These are phyloP conservation scores for Rhynchophorus ferrugineus DNA, from an alignment of 1,140 invertebrate species.

Conservation along the genomic window DNA sequence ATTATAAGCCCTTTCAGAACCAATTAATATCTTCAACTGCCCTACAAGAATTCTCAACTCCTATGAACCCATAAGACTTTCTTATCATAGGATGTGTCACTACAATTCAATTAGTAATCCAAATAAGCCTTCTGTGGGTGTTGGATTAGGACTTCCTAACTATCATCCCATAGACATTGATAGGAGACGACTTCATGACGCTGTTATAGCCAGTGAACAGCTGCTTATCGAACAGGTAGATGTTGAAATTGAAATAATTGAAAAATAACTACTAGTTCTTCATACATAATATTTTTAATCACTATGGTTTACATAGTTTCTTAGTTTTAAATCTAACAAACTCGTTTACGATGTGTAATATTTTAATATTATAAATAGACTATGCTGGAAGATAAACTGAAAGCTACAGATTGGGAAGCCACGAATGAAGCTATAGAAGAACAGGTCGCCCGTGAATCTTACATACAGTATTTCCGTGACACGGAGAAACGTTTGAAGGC, in stretches of 20 bases:
- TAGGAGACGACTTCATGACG: slow-evolving; percentile 68
- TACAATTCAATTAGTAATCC: slow-evolving; percentile 91
- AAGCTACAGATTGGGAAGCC: slow-evolving; percentile 88
- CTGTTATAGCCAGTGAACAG: slow-evolving; percentile 74
- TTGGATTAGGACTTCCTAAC: slow-evolving; percentile 79
- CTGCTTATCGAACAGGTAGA: slow-evolving; percentile 77
- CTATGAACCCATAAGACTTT: slow-evolving; percentile 78
- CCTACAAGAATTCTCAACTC: slow-evolving; percentile 51
- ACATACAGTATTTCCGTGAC: slow-evolving; percentile 61
- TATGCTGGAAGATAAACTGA: slow-evolving; percentile 89
- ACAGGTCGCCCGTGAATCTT: slow-evolving; percentile 83
- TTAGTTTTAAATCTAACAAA: too few relatives aligned
- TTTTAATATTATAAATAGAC: slow-evolving; percentile 49
- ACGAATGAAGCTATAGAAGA: slow-evolving; percentile 89
- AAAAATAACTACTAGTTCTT: too few relatives aligned
- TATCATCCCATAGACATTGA: slow-evolving; percentile 75
- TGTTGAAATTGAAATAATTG: too few relatives aligned
- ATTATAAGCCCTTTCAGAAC: slow-evolving; percentile 49
- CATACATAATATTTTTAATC: too few relatives aligned
- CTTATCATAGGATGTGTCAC: slow-evolving; percentile 84
- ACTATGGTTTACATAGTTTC: too few relatives aligned
- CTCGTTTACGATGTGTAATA: too few relatives aligned
- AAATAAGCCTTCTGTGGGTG: slow-evolving; percentile 75
- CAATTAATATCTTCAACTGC: slow-evolving; percentile 86
- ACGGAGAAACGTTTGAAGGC: slow-evolving; percentile 34